Evolutionary conservation across 2,888 invertebrate species (phyloP), one percentile per base, ranked within the genome.

Genomic region (Nectonema munidae): DNA sequence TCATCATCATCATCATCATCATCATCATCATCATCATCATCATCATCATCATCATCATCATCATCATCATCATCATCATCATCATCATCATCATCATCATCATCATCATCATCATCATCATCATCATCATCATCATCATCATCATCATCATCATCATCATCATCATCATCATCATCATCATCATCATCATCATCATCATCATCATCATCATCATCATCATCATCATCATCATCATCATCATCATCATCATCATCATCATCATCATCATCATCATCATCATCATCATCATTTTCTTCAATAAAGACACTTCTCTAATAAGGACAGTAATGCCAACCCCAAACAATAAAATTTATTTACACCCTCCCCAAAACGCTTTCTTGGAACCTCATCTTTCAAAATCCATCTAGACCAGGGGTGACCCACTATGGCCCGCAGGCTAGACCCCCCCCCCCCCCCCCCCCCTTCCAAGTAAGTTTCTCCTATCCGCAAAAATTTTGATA

Each of bases 1-100:
- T 32, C 32, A n/a, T 32, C 32, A n/a, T 32, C 32, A n/a, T 32
- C 32, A 32, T 32, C 32, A 32, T 32, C 32, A 32, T 32, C 32
- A 32, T 32, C 32, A 32, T 32, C 32, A 32, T 32, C 32, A 32
- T 32, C 32, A 32, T 32, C 32, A 32, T 32, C 32, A 32, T 32
- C 32, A 32, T 32, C 32, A 32, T 32, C 32, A 32, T 32, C 32
- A 32, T 32, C 32, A 32, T 32, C 32, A 32, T 32, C 32, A 32
- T 32, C 32, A 32, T 32, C 32, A 32, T 32, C 32, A 32, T 32
- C 32, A 32, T 6, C 18, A 9, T 4, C 18, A 4, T 9, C 18
- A 19, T 9, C n/a, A 32, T 5, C 32, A 32, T 32, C 32, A n/a
- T 32, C 32, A n/a, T 32, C 32, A n/a, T 32, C 32, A 32, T 32